phyloP scores from a whole-genome alignment of 2,113 vertebrate species.

The Polypterus senegalus region DNA sequence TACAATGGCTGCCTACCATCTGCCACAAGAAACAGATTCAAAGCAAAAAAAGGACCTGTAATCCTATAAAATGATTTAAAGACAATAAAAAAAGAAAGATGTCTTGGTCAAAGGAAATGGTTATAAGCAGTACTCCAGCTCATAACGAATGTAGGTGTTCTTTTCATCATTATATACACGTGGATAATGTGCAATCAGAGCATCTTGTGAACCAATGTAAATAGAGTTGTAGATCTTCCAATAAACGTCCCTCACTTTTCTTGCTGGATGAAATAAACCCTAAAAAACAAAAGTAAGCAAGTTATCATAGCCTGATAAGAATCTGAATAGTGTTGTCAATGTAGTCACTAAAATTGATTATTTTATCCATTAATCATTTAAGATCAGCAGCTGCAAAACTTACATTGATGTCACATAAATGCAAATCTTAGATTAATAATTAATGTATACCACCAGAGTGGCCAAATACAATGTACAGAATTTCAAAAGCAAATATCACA shows the following conservation, averaged over 20 bases:
- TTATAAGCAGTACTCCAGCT: slow-evolving; percentile 94
- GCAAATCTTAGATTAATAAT: background rate
- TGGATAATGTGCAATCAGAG: slow-evolving; percentile 92
- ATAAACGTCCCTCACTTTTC: slow-evolving; percentile 95
- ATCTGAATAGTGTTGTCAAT: background rate
- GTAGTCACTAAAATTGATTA: background rate
- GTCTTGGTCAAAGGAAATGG: slow-evolving; percentile 12
- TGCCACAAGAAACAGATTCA: background rate
- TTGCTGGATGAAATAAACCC: slow-evolving; percentile 94
- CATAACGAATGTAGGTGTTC: slow-evolving; percentile 86
- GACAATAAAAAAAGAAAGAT: too few species aligned
- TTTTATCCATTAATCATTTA: background rate
- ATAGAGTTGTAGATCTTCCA: slow-evolving; percentile 99
- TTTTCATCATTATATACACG: slow-evolving; percentile 97
- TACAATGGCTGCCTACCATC: background rate
- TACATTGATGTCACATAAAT: too few species aligned
- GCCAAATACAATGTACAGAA: too few species aligned
- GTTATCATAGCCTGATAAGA: background rate
- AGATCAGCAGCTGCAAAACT: too few species aligned
- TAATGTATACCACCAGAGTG: background rate
- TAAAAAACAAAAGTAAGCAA: slow-evolving; percentile 28
- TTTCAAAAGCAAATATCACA: too few species aligned
- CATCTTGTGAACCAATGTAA: slow-evolving; percentile 96
- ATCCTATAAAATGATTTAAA: background rate
- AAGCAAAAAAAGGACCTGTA: background rate